Conservation (phyloP, 2,888 invertebrate species). For the Tanytarsus gracilentus region DNA sequence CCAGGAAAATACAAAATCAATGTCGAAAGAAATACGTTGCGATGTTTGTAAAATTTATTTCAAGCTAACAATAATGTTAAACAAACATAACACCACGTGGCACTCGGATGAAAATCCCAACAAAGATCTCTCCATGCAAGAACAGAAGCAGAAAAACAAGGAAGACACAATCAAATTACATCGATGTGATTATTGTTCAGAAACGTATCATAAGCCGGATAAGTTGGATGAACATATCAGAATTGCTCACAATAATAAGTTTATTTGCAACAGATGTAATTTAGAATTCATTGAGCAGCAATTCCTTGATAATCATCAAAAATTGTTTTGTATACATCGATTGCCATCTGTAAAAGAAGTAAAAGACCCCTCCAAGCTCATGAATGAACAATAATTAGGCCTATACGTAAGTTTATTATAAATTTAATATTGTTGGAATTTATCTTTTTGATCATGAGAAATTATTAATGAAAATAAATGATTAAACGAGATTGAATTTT, state of each 20-base stretch:
- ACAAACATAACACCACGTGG: constrained; percentile 9
- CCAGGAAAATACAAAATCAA: neutral
- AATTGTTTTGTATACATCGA: constrained; percentile 11
- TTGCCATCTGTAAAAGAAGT: too few species aligned
- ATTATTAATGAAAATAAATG: too few species aligned
- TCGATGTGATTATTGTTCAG: neutral
- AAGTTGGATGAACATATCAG: neutral
- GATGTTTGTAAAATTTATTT: neutral
- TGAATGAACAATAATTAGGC: constrained; percentile 15
- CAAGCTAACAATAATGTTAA: constrained; percentile 22
- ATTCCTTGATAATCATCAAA: constrained; percentile 20
- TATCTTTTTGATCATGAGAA: too few species aligned
- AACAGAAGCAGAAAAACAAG: constrained; percentile 11
- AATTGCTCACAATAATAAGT: neutral
- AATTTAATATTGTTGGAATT: too few species aligned
- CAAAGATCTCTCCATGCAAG: neutral
- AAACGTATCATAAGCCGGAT: neutral
- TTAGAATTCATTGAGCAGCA: neutral
- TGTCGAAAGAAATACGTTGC: neutral
- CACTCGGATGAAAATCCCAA: neutral
- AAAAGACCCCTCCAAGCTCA: too few species aligned
- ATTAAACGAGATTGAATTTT: too few species aligned
- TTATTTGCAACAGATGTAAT: constrained; percentile 2
- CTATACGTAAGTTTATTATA: too few species aligned
- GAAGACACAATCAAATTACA: neutral